Evolutionary conservation across 2,797 vertebrate species (phyloP).

Genomic region (Tinamus major): DNA sequence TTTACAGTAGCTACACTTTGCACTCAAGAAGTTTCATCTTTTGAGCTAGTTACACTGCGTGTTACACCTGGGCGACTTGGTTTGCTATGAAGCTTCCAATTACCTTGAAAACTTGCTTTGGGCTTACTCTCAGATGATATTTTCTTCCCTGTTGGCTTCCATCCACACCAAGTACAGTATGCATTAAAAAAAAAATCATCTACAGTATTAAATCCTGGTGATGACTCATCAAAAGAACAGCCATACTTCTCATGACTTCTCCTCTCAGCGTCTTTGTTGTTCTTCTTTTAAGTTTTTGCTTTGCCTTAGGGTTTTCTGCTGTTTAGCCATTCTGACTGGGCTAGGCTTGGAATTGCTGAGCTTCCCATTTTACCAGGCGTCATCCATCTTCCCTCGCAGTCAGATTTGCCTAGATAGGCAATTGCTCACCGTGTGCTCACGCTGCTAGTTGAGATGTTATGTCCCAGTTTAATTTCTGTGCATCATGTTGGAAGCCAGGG

Average conservation of each 20-base stretch:
- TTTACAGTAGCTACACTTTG: background rate
- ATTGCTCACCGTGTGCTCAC: background rate
- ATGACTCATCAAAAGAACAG: slow-evolving; percentile 10
- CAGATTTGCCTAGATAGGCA: slow-evolving; percentile 1
- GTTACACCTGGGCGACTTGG: background rate
- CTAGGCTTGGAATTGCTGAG: background rate
- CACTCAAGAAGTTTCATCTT: background rate
- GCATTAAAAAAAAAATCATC: background rate
- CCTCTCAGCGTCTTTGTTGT: background rate
- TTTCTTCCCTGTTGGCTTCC: background rate
- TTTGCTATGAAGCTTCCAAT: background rate
- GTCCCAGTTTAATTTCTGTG: background rate
- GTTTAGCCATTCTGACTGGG: background rate
- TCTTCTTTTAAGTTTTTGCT: background rate
- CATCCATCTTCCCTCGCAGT: background rate
- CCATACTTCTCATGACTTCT: background rate
- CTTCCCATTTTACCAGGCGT: background rate
- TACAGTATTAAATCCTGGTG: background rate
- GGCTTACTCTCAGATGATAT: background rate
- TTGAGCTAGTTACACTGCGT: background rate
- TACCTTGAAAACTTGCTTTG: background rate
- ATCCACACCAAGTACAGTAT: background rate
- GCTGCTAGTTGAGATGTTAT: background rate
- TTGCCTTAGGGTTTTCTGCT: background rate
- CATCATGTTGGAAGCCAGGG: background rate